phyloP scores from a whole-genome alignment of 1,140 invertebrate genomes.

The Achroia grisella region DNA sequence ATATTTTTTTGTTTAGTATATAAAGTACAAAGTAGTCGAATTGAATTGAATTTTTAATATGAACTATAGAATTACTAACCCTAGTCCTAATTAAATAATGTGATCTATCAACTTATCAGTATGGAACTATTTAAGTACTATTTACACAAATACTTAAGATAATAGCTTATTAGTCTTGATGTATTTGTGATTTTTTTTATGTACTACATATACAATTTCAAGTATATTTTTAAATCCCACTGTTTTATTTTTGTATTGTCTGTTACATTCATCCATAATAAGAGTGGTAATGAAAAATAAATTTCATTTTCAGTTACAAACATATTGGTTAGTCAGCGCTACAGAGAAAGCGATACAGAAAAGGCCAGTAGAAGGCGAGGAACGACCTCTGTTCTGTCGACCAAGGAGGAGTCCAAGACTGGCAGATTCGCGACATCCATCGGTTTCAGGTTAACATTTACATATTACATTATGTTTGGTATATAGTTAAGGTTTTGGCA shows the following conservation, averaged over 20 bases:
- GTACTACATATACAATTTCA: too few species aligned
- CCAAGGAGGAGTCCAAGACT: slow-evolving; percentile 85
- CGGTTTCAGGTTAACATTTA: slow-evolving; percentile 61
- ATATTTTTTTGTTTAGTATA: background rate
- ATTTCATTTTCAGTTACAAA: slow-evolving; percentile 73
- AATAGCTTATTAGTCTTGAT: too few species aligned
- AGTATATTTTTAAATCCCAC: background rate
- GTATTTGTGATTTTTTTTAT: too few species aligned
- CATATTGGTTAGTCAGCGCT: slow-evolving; percentile 93
- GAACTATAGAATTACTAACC: too few species aligned
- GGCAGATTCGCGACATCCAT: slow-evolving; percentile 82
- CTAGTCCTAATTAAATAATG: too few species aligned
- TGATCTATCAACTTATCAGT: too few species aligned
- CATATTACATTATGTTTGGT: too few species aligned
- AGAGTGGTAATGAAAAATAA: background rate
- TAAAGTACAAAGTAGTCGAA: background rate
- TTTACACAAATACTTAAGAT: too few species aligned
- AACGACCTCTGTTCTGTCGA: slow-evolving; percentile 84
- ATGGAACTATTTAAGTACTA: too few species aligned
- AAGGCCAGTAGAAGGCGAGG: slow-evolving; percentile 87
- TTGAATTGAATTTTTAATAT: too few species aligned
- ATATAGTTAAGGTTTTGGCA: too few species aligned
- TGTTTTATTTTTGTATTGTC: background rate
- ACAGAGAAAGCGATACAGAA: slow-evolving; percentile 87
- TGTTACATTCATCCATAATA: background rate